Evolutionary conservation across 2,797 vertebrate species (phyloP).

Genomic region (Esox masquinongy): DNA sequence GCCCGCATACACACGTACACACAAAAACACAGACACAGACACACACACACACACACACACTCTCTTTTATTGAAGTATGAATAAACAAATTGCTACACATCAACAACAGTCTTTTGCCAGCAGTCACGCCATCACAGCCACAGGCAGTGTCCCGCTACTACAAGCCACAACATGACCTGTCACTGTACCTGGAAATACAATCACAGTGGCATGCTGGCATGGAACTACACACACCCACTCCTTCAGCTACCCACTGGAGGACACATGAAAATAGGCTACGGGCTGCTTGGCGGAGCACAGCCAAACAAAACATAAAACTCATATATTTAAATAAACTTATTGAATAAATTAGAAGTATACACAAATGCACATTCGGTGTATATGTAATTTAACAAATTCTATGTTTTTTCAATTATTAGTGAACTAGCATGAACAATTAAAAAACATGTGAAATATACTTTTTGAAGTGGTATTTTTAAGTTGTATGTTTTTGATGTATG

Average conservation of each 20-base stretch:
- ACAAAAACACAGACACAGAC: constrained; percentile 13
- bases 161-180: constrained; percentile 72
- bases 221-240: constrained; percentile 52
- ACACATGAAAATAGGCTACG: constrained; percentile 48
- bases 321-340: too few species aligned
- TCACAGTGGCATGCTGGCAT: constrained; percentile 57
- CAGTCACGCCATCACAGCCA: constrained; percentile 56
- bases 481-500: too few species aligned
- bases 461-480: too few species aligned
- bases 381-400: too few species aligned
- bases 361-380: too few species aligned
- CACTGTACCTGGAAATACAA: constrained; percentile 63
- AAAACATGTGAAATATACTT: too few species aligned
- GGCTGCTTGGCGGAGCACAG: neutral
- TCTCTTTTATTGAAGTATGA: neutral
- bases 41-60: neutral
- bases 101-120: constrained; percentile 48
- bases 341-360: too few species aligned
- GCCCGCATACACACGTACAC: constrained; percentile 10
- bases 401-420: too few species aligned
- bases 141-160: constrained; percentile 53
- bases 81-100: constrained; percentile 28
- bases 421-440: too few species aligned
- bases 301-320: neutral
- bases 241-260: constrained; percentile 41